A percentile compares a stretch with the other conserved stretches of the same genome.
phyloP scores from a whole-genome alignment of 2,888 invertebrate species.

The Timema cristinae region DNA sequence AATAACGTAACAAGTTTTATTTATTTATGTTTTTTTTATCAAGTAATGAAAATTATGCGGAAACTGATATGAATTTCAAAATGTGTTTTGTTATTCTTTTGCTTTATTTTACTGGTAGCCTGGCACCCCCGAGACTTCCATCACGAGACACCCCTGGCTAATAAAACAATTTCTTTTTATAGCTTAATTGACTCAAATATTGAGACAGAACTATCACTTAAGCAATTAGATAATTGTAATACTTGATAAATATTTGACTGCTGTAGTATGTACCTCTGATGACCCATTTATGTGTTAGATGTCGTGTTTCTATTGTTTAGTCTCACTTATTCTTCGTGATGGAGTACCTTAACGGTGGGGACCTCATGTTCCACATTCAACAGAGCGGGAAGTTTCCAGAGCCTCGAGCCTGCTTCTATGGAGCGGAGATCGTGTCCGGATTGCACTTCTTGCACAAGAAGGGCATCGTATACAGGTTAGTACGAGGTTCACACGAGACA shows the following conservation, averaged over 20 bases:
- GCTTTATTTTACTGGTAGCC: too few relatives aligned
- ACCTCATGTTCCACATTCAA: constrained; percentile 99
- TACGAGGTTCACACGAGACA: too few relatives aligned
- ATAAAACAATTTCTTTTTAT: too few relatives aligned
- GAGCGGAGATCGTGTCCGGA: constrained; percentile 95
- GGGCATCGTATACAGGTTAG: constrained; percentile 92
- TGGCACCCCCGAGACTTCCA: too few relatives aligned
- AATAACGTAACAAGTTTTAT: too few relatives aligned
- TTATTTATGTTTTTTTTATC: too few relatives aligned
- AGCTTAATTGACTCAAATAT: too few relatives aligned
- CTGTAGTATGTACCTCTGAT: constrained; percentile 14
- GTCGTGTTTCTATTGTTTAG: constrained; percentile 48
- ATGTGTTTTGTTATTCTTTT: too few relatives aligned
- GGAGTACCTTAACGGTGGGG: constrained; percentile 99
- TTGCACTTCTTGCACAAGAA: constrained; percentile 94
- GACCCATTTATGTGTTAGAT: background rate
- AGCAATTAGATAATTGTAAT: background rate
- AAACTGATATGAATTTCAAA: too few relatives aligned
- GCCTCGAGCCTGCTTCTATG: constrained; percentile 88
- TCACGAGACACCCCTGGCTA: too few relatives aligned
- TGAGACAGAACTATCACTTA: background rate
- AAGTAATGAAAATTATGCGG: too few relatives aligned
- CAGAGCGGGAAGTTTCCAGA: constrained; percentile 88
- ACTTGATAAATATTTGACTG: too few relatives aligned
- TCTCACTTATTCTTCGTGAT: constrained; percentile 99